Conservation (phyloP, 1,140 invertebrate species). For the Teleopsis dalmanni region DNA sequence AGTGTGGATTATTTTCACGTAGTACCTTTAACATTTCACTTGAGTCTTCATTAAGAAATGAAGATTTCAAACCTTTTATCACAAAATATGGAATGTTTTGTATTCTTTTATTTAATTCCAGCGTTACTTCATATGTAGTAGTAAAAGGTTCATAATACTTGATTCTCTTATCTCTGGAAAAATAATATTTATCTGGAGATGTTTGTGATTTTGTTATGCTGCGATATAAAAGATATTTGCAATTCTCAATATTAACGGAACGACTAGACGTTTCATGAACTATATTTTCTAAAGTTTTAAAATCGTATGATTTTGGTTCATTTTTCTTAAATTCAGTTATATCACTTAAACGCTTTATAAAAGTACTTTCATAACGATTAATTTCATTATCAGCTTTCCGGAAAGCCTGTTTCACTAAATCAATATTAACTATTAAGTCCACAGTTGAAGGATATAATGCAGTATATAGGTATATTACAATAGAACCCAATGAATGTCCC, state of each 20-base stretch:
- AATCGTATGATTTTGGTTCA: slow-evolving; percentile 52
- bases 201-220: slow-evolving; percentile 47
- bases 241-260: slow-evolving; percentile 48
- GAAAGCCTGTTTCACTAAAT: slow-evolving; percentile 54
- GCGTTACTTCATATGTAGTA: slow-evolving; percentile 8
- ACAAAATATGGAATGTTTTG: slow-evolving; percentile 25
- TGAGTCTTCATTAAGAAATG: background rate
- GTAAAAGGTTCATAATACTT: slow-evolving; percentile 31
- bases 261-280: slow-evolving; percentile 46
- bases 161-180: slow-evolving; percentile 51
- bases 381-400: no score
- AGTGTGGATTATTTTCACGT: slow-evolving; percentile 47
- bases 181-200: slow-evolving; percentile 52
- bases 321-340: no score
- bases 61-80: slow-evolving; percentile 22
- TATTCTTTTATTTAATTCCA: slow-evolving; percentile 21
- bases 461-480: slow-evolving; percentile 49
- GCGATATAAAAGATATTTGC: slow-evolving; percentile 50
- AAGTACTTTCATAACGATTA: no score
- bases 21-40: slow-evolving; percentile 48
- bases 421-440: slow-evolving; percentile 53
- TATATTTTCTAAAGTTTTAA: slow-evolving; percentile 44
- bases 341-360: no score
- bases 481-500: slow-evolving; percentile 57
- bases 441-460: slow-evolving; percentile 49